phyloP scores from a whole-genome alignment of 2,888 invertebrate genomes.

The Agapostemon virescens region DNA sequence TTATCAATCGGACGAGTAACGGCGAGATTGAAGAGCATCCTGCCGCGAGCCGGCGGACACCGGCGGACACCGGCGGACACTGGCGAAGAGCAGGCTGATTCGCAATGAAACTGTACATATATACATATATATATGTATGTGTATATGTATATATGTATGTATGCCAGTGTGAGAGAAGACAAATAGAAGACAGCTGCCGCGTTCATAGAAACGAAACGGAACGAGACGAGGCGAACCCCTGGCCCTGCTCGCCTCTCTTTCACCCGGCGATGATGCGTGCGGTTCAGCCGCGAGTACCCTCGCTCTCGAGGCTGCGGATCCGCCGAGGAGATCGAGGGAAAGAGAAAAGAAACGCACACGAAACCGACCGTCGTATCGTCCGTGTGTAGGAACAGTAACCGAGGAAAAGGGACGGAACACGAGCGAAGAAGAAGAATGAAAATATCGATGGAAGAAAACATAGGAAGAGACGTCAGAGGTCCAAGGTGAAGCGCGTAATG shows the following conservation, averaged over 20 bases:
- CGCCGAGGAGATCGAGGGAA: slow-evolving; percentile 34
- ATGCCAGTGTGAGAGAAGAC: slow-evolving; percentile 55
- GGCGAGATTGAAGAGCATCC: slow-evolving; percentile 53
- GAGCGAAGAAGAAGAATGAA: not conserved
- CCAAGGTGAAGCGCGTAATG: not conserved
- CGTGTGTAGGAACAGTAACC: slow-evolving; percentile 4
- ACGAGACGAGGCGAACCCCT: slow-evolving; percentile 44
- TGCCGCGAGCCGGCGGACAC: slow-evolving; percentile 21
- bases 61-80: not conserved
- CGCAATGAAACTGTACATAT: not conserved
- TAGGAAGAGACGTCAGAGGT: not conserved
- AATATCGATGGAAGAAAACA: not conserved
- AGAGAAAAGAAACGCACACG: slow-evolving; percentile 2
- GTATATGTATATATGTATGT: too few relatives aligned
- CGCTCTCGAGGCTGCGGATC: not conserved
- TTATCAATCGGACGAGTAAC: slow-evolving; percentile 40
- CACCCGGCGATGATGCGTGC: slow-evolving; percentile 53
- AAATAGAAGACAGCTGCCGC: slow-evolving; percentile 65
- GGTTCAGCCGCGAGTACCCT: slow-evolving; percentile 40
- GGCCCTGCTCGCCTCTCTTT: slow-evolving; percentile 50
- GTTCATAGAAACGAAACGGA: slow-evolving; percentile 53
- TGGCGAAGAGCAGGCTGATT: not conserved
- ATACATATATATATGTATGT: too few relatives aligned
- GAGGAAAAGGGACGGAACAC: slow-evolving; percentile 8
- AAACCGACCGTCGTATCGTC: not conserved